Conservation (phyloP, 2,888 invertebrate genomes). For the Drosophila antonietae region DNA sequence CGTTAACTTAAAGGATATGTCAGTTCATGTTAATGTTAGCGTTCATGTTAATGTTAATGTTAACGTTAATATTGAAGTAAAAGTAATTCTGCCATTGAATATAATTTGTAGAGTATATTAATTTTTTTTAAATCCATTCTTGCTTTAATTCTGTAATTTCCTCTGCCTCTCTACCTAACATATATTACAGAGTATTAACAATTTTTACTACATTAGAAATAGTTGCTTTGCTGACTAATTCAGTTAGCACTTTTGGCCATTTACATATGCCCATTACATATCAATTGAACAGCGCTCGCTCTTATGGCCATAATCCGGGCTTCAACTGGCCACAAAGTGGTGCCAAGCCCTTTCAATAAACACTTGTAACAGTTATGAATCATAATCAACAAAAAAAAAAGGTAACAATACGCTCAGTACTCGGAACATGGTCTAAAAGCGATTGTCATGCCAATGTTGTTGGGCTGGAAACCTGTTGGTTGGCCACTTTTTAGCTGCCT, state of each 20-base stretch:
- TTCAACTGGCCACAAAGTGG: constrained; percentile 16
- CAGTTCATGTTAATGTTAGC: too few species aligned
- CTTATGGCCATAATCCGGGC: neutral
- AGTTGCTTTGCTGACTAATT: constrained; percentile 66
- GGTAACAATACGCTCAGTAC: constrained; percentile 57
- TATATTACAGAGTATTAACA: neutral
- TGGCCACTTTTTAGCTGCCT: constrained; percentile 33
- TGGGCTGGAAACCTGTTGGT: constrained; percentile 62
- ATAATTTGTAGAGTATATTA: too few species aligned
- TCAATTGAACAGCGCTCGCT: constrained; percentile 57
- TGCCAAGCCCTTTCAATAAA: constrained; percentile 71
- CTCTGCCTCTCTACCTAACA: neutral
- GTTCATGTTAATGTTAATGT: neutral
- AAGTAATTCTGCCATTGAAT: neutral
- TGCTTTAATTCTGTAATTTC: neutral
- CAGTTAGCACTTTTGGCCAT: constrained; percentile 55
- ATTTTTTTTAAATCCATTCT: too few species aligned
- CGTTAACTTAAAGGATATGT: constrained; percentile 38
- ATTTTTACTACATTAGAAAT: neutral
- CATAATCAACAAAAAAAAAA: constrained; percentile 61
- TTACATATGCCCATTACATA: constrained; percentile 59
- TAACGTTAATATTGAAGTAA: neutral
- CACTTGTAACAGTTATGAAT: constrained; percentile 78
- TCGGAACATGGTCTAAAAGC: constrained; percentile 33
- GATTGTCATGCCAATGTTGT: constrained; percentile 40